Conservation (phyloP, 2,888 invertebrate genomes). For the Laspeyria flexula region DNA sequence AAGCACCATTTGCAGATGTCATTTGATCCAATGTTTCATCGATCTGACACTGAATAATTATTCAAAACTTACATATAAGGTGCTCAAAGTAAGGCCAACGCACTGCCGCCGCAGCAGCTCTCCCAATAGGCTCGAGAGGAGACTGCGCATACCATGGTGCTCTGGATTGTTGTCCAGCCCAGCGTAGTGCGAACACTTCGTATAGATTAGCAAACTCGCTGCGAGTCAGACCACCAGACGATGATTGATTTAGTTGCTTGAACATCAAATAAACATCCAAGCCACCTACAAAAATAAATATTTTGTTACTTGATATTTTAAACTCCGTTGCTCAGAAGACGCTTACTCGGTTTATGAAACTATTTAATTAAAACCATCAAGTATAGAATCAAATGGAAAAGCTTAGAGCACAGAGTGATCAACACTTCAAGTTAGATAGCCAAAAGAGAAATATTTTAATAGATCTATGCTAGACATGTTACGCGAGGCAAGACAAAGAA, state of each 20-base stretch:
- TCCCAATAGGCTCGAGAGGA: constrained; percentile 87
- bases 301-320: neutral
- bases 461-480: too few relatives aligned
- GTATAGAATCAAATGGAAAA: too few relatives aligned
- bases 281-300: constrained; percentile 76
- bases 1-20: too few relatives aligned
- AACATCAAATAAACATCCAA: constrained; percentile 93
- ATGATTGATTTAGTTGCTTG: constrained; percentile 90
- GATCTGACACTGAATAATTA: neutral
- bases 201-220: constrained; percentile 88
- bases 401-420: too few relatives aligned
- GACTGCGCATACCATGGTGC: constrained; percentile 89
- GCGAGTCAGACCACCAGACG: constrained; percentile 88
- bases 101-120: constrained; percentile 87
- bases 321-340: too few relatives aligned
- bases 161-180: constrained; percentile 89
- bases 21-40: too few relatives aligned
- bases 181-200: constrained; percentile 90
- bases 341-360: too few relatives aligned
- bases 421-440: too few relatives aligned
- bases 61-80: constrained; percentile 87
- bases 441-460: too few relatives aligned
- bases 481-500: too few relatives aligned
- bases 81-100: constrained; percentile 91
- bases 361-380: too few relatives aligned